A percentile compares a stretch with the other conserved stretches of the same genome.
Conservation (phyloP, 2,888 invertebrate species). For the Hyles lineata region DNA sequence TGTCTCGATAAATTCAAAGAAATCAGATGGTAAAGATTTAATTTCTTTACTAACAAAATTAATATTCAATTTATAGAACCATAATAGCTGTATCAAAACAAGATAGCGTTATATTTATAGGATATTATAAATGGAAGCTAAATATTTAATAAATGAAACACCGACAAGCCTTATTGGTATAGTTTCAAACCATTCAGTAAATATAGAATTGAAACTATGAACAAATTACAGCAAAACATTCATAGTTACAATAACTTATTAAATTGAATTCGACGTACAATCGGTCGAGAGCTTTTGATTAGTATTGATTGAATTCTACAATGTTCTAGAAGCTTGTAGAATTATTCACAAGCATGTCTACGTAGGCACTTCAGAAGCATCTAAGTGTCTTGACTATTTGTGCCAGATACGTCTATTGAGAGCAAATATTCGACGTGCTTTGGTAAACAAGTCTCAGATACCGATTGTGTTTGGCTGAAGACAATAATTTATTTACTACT, state of each 20-base stretch:
- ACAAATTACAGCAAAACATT: neutral
- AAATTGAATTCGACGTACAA: neutral
- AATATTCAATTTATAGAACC: neutral
- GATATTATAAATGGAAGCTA: neutral
- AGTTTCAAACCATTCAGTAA: neutral
- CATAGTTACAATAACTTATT: conserved; percentile 1
- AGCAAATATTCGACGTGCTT: conserved; percentile 35
- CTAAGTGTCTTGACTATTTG: conserved; percentile 35
- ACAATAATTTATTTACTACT: conserved; percentile 1
- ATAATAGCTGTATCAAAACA: neutral
- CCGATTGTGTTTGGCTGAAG: conserved; percentile 5
- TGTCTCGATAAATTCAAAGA: conserved; percentile 29
- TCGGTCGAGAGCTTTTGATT: conserved; percentile 22
- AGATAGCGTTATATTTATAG: neutral
- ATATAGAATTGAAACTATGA: neutral
- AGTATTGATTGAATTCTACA: conserved; percentile 39
- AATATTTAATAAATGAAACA: neutral
- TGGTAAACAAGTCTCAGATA: conserved; percentile 22
- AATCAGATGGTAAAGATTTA: neutral
- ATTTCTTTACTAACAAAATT: conserved; percentile 12
- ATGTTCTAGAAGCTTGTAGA: conserved; percentile 40
- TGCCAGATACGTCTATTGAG: conserved; percentile 35
- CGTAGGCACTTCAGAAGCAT: conserved; percentile 15
- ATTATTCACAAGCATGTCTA: conserved; percentile 37
- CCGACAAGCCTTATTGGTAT: neutral